phyloP scores from a whole-genome alignment of 1,140 invertebrate genomes.

The Galendromus occidentalis region DNA sequence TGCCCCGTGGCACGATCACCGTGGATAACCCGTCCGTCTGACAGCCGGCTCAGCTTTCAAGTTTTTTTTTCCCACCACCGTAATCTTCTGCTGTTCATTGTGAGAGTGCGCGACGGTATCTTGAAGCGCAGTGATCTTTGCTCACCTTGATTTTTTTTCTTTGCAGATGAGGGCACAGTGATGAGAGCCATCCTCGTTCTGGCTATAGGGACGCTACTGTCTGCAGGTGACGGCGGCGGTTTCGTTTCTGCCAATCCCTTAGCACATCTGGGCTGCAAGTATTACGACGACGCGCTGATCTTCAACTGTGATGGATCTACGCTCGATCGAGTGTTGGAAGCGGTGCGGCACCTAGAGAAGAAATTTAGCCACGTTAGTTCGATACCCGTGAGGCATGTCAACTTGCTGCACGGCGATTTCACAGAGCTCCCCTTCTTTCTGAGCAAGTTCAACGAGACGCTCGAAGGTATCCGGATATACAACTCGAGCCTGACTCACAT shows the following conservation, averaged over 20 bases:
- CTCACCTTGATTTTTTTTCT: not conserved
- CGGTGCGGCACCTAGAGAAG: not conserved
- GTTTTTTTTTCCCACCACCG: too few relatives aligned
- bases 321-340: not conserved
- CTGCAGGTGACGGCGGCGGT: not conserved
- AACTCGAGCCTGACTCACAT: slow-evolving; percentile 2
- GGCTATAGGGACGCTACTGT: not conserved
- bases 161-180: not conserved
- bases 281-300: not conserved
- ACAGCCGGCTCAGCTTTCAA: too few relatives aligned
- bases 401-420: not conserved
- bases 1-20: too few relatives aligned
- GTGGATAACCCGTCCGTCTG: too few relatives aligned
- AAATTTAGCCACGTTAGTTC: not conserved
- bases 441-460: not conserved
- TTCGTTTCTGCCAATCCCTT: not conserved
- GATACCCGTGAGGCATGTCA: slow-evolving; percentile 1
- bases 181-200: not conserved
- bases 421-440: not conserved
- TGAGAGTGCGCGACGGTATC: too few relatives aligned
- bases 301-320: slow-evolving; percentile 9
- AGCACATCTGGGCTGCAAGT: not conserved
- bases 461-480: slow-evolving; percentile 10
- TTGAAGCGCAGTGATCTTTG: too few relatives aligned
- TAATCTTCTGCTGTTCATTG: too few relatives aligned